Conservation (phyloP, 2,797 vertebrate genomes). For the Cuculus canorus region DNA sequence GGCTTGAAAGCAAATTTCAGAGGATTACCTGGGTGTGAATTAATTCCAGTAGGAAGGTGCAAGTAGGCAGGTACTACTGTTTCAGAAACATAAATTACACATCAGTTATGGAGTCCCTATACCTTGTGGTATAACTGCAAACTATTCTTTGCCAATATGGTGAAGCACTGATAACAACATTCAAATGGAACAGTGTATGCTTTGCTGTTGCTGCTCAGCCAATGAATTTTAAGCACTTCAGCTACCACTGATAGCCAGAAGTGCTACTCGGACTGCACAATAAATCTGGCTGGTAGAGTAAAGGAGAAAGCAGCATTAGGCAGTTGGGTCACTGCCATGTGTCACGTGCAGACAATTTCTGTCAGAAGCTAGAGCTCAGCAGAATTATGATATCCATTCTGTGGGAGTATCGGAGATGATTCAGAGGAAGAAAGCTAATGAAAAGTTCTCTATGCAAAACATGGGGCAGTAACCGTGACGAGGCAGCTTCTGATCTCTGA, state of each 20-base stretch:
- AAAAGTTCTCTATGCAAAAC: background rate
- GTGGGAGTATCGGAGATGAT: background rate
- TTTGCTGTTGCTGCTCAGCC: background rate
- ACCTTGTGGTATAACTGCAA: background rate
- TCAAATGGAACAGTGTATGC: background rate
- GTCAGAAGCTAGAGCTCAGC: background rate
- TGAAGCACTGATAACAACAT: background rate
- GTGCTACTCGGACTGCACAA: background rate
- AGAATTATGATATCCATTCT: background rate
- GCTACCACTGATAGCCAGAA: background rate
- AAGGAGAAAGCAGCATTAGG: background rate
- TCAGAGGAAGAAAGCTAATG: background rate
- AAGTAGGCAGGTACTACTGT: background rate
- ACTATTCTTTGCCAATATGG: background rate
- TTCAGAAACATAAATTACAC: background rate
- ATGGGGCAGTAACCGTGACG: rapidly evolving
- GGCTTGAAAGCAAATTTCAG: background rate
- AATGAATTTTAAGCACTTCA: background rate
- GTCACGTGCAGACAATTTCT: background rate
- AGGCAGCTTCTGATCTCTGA: background rate
- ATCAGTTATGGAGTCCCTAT: background rate
- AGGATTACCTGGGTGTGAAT: background rate
- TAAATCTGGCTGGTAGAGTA: background rate
- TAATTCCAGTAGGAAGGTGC: background rate
- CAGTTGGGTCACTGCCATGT: background rate